Evolutionary conservation across 2,888 invertebrate genomes (phyloP).

Genomic region (Cantharis rufa): DNA sequence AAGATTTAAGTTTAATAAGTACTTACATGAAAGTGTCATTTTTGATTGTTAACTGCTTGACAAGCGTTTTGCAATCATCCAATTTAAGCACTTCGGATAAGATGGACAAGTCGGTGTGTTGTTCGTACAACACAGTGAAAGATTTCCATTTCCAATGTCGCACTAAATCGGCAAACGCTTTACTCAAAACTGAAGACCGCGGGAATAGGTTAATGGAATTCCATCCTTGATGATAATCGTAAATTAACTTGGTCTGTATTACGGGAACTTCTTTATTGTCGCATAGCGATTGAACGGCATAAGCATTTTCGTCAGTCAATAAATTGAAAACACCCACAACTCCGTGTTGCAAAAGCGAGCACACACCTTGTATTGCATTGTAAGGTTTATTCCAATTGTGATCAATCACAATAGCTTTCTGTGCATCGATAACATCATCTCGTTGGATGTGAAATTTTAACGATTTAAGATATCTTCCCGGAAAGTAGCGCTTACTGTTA

Average conservation of each 20-base stretch:
- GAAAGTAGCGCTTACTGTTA: background rate
- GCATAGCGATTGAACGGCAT: constrained; percentile 68
- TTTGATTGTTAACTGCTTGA: constrained; percentile 38
- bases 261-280: constrained; percentile 70
- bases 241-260: constrained; percentile 60
- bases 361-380: constrained; percentile 7
- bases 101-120: constrained; percentile 61
- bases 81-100: constrained; percentile 60
- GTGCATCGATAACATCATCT: constrained; percentile 31
- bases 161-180: constrained; percentile 73
- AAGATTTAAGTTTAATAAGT: background rate
- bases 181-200: constrained; percentile 33
- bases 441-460: constrained; percentile 27
- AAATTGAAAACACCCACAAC: constrained; percentile 69
- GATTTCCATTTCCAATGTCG: constrained; percentile 76
- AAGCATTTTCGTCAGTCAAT: constrained; percentile 58
- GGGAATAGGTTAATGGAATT: constrained; percentile 21
- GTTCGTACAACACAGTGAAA: constrained; percentile 84
- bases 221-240: constrained; percentile 53
- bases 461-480: constrained; percentile 24
- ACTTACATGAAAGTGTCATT: constrained; percentile 1
- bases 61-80: constrained; percentile 56
- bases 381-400: constrained; percentile 15
- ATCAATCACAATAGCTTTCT: constrained; percentile 9
- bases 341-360: constrained; percentile 22